Evolutionary conservation across 1,140 invertebrate species (phyloP).

Genomic region (Euura saliciscinereae): DNA sequence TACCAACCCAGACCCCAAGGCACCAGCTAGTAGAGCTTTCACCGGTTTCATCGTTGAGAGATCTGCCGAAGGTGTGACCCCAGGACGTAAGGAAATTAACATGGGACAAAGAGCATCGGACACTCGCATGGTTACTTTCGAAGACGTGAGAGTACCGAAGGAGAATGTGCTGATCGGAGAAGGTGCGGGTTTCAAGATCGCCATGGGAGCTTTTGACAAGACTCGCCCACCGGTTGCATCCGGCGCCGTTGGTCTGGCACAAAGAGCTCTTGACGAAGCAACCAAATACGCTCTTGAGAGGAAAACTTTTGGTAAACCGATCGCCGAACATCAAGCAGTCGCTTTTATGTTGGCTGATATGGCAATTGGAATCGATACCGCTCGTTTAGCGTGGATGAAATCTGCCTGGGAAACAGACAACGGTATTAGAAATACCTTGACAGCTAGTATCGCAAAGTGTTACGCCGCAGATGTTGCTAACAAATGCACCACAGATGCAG

Average conservation of each 20-base stretch:
- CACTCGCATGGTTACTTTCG: constrained; percentile 95
- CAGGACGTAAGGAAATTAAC: constrained; percentile 93
- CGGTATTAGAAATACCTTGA: constrained; percentile 58
- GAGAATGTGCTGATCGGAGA: constrained; percentile 90
- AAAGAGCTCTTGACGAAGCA: constrained; percentile 91
- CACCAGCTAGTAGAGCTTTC: constrained; percentile 88
- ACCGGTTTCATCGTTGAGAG: constrained; percentile 96
- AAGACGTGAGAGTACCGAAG: constrained; percentile 94
- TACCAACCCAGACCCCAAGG: constrained; percentile 93
- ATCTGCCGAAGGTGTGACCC: constrained; percentile 83
- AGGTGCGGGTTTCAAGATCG: constrained; percentile 95
- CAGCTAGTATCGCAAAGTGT: constrained; percentile 88
- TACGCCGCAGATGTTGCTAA: constrained; percentile 93
- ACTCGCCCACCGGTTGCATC: constrained; percentile 91
- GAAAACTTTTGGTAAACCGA: constrained; percentile 92
- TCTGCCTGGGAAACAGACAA: constrained; percentile 91
- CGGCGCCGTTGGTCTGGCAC: constrained; percentile 88
- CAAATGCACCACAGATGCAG: constrained; percentile 94
- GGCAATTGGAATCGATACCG: constrained; percentile 88
- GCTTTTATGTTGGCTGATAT: constrained; percentile 97
- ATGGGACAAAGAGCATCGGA: constrained; percentile 98
- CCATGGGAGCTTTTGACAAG: constrained; percentile 95
- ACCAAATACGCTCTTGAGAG: constrained; percentile 92
- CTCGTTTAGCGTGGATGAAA: constrained; percentile 84
- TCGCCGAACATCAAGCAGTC: constrained; percentile 87